phyloP scores from a whole-genome alignment of 2,888 invertebrate genomes.

The Cremastobaeus sp. region DNA sequence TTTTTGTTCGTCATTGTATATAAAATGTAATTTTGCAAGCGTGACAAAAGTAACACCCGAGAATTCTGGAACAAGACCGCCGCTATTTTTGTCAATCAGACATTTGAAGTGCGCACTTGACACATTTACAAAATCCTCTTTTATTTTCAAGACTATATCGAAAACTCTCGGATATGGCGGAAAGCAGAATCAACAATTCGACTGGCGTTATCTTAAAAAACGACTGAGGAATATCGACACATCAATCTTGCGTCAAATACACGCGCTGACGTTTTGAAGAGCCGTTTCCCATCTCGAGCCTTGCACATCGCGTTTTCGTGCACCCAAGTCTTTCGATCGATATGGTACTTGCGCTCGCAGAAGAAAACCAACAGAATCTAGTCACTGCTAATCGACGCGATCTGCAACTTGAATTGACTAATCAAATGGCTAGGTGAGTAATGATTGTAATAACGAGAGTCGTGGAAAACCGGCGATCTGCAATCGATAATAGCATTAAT shows the following conservation, averaged over 20 bases:
- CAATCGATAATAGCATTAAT: constrained; percentile 75
- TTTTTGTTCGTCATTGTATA: too few species aligned
- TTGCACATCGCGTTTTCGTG: constrained; percentile 32
- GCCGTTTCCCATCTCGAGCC: too few species aligned
- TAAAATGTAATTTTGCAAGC: too few species aligned
- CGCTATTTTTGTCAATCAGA: too few species aligned
- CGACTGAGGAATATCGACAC: constrained; percentile 38
- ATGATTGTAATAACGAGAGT: constrained; percentile 69
- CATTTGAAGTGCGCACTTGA: too few species aligned
- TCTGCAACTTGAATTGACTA: constrained; percentile 69
- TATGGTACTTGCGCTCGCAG: constrained; percentile 18
- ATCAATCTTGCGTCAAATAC: constrained; percentile 50
- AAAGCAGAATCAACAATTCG: constrained; percentile 36
- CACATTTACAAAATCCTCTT: too few species aligned
- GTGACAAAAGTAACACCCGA: too few species aligned
- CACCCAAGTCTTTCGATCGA: constrained; percentile 43
- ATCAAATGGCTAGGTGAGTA: constrained; percentile 68
- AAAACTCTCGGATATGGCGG: too few species aligned
- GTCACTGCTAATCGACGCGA: constrained; percentile 43
- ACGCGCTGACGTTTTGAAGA: constrained; percentile 43
- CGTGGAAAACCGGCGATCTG: constrained; percentile 67
- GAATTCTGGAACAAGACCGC: too few species aligned
- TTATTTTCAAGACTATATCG: too few species aligned
- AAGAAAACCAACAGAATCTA: constrained; percentile 10
- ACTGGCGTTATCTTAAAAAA: constrained; percentile 46